A percentile compares a stretch with the other conserved stretches of the same genome.
Evolutionary conservation across 2,113 vertebrate species (phyloP).

Genomic region (Chascanopsetta lugubris): DNA sequence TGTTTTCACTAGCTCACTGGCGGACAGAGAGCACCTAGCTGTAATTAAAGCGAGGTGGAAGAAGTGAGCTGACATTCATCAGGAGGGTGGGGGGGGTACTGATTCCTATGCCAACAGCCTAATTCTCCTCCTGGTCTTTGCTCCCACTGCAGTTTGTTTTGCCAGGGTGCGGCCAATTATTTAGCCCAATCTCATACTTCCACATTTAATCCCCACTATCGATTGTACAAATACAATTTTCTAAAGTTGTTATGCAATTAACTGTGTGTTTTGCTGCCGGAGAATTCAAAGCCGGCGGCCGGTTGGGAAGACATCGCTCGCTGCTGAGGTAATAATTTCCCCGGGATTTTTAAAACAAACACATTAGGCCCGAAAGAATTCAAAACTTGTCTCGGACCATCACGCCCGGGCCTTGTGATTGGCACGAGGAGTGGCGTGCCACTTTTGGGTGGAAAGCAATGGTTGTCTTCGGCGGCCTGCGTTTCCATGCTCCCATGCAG

Average conservation of each 20-base stretch:
- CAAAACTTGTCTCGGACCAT: constrained; percentile 90
- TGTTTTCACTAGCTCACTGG: constrained; percentile 70
- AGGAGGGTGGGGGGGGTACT: constrained; percentile 24
- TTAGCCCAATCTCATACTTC: constrained; percentile 86
- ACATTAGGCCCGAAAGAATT: constrained; percentile 92
- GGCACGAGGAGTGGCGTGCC: constrained; percentile 82
- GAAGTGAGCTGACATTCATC: constrained; percentile 74
- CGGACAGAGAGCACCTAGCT: constrained; percentile 48
- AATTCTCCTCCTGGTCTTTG: constrained; percentile 67
- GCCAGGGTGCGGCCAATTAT: constrained; percentile 81
- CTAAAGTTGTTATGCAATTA: constrained; percentile 93
- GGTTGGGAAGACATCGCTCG: constrained; percentile 84
- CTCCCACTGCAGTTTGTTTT: constrained; percentile 82
- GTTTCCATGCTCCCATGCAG: constrained; percentile 93
- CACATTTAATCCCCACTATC: constrained; percentile 86
- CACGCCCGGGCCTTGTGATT: constrained; percentile 85
- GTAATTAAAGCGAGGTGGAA: constrained; percentile 75
- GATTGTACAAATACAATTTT: constrained; percentile 92
- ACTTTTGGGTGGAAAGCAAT: constrained; percentile 85
- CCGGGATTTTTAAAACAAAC: constrained; percentile 97
- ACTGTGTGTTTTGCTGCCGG: constrained; percentile 87
- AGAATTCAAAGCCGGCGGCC: constrained; percentile 85
- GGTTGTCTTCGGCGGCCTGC: constrained; percentile 83
- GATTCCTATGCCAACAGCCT: constrained; percentile 51
- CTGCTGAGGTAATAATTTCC: constrained; percentile 94